Base-by-base conservation (phyloP, 2,797 vertebrate species). In the Aulostomus chinensis region DNA sequence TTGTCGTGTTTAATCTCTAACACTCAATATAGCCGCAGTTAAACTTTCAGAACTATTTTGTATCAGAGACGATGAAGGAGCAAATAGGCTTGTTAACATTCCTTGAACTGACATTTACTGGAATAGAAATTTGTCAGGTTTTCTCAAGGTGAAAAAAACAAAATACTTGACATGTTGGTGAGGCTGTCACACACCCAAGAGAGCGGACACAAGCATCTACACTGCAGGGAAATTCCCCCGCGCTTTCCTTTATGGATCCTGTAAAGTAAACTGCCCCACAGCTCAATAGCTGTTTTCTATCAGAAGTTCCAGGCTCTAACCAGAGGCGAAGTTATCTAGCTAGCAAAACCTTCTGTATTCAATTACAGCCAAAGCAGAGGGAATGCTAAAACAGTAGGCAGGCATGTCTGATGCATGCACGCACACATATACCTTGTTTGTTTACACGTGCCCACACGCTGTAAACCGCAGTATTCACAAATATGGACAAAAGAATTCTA, bases 241-340 rank as follows among this genome's bases (percentile, higher is more conserved):
- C 72, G 73, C 34, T 51, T 49, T 30, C 38, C 39, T 20, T 50
- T 55, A 62, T 37, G 61, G 54, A 43, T 54, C 61, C 56, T 73
- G 74, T 75, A 79, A 83, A 74, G 59, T 52, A 40, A 79, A 76
- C 62, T 73, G 64, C 57, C 77, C 68, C 70, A 64, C 73, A 75
- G 71, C 67, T 80, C 54, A 34, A 58, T 58, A 78, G 80, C 81
- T 80, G 82, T 81, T 84, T 80, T 77, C 73, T 80, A 84, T 86
- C 78, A 75, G 58, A 34, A 77, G 78, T 76, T 78, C 61, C 62
- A 61, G 63, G 67, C 78, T 70, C 61, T 63, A 73, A 76, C 68
- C 58, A 61, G 68, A 73, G 73, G 75, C 77, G 60, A 42, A 39
- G 54, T 45, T 73, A 79, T 73, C 73, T 38, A 36, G 54, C 64